Evolutionary conservation across 1,140 invertebrate genomes (phyloP), one percentile per base, ranked within the genome.

Genomic region (Drosophila nikananu): DNA sequence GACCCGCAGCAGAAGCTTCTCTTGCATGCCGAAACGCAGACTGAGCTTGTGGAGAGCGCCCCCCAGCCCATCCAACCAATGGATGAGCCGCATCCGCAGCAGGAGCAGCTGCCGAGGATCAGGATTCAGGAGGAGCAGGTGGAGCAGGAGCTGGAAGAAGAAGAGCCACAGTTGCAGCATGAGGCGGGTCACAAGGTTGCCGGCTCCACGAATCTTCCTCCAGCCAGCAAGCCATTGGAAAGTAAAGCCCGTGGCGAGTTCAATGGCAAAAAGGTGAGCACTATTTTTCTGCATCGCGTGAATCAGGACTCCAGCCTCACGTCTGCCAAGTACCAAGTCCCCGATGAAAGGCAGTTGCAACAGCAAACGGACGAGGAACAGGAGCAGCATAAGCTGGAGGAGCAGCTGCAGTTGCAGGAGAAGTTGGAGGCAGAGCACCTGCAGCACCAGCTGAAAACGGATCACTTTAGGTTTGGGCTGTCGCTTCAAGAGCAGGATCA

Each of bases 261-360:
- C 9, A 91, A 83, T 59, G 83, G 87, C 12, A 83, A 91, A 52
- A 91, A 91, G 42, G 77, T 89, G 5, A 83, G 80, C 65, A 91
- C 80, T 2, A 76, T 91, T 8, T 67, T 91, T 27, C 55, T 87
- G 23, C 74, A 91, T 67, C 86, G 86, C 2, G 86, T 90, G 15
- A 75, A 91, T 49, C 86, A 82, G 32, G 86, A 90, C 35, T 74
- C 62, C 15, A 76, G 73, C 39, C 61, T 74, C n/a, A 68, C 60
- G 35, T 67, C 76, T 5, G 30, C 41, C 10, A 54, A 65, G 25
- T 61, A 79, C 37, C 39, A 42, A 25, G 30, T 51, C 25, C 27
- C 72, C 32, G 63, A 64, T n/a, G 58, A 83, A 32, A 59, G 39
- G 15, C 42, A 59, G 17, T n/a, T 48, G 35, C 12, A 49, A 9